Base-by-base conservation (phyloP, 2,888 invertebrate genomes). In the Cephonodes hylas region DNA sequence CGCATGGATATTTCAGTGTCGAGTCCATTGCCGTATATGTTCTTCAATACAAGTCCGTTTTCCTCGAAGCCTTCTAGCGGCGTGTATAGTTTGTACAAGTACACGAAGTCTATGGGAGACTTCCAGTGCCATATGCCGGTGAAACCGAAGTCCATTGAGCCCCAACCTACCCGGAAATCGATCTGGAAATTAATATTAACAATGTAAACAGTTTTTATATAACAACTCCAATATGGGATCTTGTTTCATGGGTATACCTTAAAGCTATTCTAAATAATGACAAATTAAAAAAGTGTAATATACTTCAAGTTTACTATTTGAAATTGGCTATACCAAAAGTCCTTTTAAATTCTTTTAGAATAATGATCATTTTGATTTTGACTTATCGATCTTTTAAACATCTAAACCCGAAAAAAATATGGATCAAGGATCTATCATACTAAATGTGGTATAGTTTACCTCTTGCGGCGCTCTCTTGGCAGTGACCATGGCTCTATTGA, bases 1-100 rank as follows among this genome's bases (percentile, higher is more conserved):
- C 95, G 93, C 1, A 95, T 84, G 8, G 96, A 95, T 64, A 96
- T 76, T 78, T 96, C 96, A 4, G 95, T 94, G 70, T 96, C 95
- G 59, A 97, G 88, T 23, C 94, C 94, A 34, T 94, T 89, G 8
- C 93, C 90, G 63, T 94, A 93, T 1, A 96, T 90, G 67, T 96
- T 93, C 79, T 96, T 96, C 0, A 95, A 92, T 0, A 96, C 95
- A 7, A 96, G 89, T 0, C 96, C 96, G 73, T 96, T 96, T 76
- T 96, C 95, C 75, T 96, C 95, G 68, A 96, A 95, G 3, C 95
- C 95, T 72, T 95, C 94, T n/a, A 97, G 83, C 0, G 97, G 97
- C 0, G 96, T 96, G 76, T 94, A 96, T 44, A 97, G 85, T 70
- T 95, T 94, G 82, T 96, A 96, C 0, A 95, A 93, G 81, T 97